Evolutionary conservation across 1,140 invertebrate genomes (phyloP).

Genomic region (Schlechtendalia chinensis): DNA sequence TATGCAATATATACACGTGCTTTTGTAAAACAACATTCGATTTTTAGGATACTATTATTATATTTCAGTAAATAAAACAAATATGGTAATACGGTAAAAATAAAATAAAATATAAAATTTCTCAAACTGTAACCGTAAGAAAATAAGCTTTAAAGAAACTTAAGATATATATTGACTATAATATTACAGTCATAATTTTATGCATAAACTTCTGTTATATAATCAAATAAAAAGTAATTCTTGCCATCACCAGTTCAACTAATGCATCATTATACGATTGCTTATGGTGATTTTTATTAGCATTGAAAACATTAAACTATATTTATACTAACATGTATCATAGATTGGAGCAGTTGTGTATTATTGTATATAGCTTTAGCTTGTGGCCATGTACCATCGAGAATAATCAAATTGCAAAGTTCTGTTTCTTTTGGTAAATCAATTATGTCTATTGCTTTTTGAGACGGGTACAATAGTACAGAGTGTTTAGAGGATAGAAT

Average conservation of each 20-base stretch:
- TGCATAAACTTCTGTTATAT: no score
- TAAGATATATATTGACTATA: no score
- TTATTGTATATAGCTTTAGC: constrained; percentile 81
- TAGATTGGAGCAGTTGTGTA: constrained; percentile 65
- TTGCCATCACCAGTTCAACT: no score
- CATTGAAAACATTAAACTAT: not conserved
- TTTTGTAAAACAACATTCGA: not conserved
- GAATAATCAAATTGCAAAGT: constrained; percentile 64
- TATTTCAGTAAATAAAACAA: not conserved
- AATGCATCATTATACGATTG: no score
- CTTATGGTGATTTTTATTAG: not conserved
- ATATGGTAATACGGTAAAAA: no score
- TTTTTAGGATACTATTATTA: not conserved
- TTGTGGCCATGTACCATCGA: constrained; percentile 94
- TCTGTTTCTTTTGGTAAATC: constrained; percentile 56
- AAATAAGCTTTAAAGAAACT: no score
- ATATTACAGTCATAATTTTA: no score
- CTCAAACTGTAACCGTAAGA: no score
- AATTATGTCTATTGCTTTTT: constrained; percentile 66
- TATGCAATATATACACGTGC: not conserved
- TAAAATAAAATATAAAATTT: no score
- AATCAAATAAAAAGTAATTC: no score
- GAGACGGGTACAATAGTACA: constrained; percentile 79
- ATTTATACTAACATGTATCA: constrained; percentile 60
- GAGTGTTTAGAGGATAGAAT: constrained; percentile 71